Evolutionary conservation across 2,797 vertebrate genomes (phyloP).

Genomic region (Anabas testudineus): DNA sequence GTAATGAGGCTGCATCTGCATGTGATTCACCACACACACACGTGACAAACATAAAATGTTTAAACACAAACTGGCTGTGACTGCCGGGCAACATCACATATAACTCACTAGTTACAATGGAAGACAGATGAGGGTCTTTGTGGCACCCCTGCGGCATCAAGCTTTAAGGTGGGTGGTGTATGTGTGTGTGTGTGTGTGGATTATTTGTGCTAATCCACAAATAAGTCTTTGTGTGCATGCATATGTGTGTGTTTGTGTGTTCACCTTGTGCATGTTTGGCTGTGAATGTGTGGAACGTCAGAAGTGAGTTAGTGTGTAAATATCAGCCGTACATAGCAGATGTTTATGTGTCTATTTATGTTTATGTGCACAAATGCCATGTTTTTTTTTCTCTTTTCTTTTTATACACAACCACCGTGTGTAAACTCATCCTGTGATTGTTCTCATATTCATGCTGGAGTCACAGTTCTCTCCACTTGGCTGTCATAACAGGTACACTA

Average conservation of each 20-base stretch:
- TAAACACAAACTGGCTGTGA: too few relatives aligned
- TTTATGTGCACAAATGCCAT: neutral
- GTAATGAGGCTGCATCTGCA: conserved; percentile 6
- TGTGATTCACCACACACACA: conserved; percentile 45
- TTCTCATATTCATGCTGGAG: conserved; percentile 19
- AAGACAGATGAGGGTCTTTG: conserved; percentile 27
- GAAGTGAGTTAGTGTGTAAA: neutral
- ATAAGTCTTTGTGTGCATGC: conserved; percentile 10
- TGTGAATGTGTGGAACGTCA: neutral
- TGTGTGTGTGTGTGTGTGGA: neutral
- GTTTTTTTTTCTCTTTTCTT: neutral
- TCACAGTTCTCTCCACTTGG: neutral
- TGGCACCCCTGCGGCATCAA: conserved; percentile 17
- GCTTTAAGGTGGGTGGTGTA: neutral
- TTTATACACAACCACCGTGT: neutral
- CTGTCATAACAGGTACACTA: conserved; percentile 35
- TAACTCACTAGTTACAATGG: conserved; percentile 44
- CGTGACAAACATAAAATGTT: conserved; percentile 14
- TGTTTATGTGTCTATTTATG: neutral
- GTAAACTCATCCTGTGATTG: conserved; percentile 2
- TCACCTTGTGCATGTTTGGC: conserved; percentile 17
- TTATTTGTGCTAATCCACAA: conserved; percentile 28
- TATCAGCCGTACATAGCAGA: neutral
- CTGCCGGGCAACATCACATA: neutral
- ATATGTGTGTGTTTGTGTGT: conserved; percentile 5